These are phyloP conservation scores for Enteromius viviparus DNA, from an alignment of 2,797 vertebrate species.

Conservation along the genomic window DNA sequence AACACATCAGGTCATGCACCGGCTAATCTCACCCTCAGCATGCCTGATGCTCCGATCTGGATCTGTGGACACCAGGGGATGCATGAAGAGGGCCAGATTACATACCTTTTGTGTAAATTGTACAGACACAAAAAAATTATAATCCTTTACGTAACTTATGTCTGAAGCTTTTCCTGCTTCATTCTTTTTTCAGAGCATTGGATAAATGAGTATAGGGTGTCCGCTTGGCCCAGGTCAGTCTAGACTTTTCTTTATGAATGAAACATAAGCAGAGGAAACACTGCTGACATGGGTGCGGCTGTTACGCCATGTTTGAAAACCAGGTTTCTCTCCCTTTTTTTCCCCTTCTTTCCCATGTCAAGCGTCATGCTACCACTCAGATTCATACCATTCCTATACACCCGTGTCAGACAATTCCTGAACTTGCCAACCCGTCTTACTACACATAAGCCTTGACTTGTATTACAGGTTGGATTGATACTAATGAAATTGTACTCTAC, in stretches of 20 bases:
- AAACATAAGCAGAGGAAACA: conserved; percentile 67
- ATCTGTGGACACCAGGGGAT: conserved; percentile 30
- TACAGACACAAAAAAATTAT: conserved; percentile 61
- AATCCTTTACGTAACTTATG: conserved; percentile 65
- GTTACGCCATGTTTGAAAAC: conserved; percentile 36
- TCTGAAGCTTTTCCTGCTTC: conserved; percentile 55
- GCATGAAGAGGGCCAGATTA: conserved; percentile 53
- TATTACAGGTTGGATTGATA: conserved; percentile 54
- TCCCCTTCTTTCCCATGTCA: conserved; percentile 25
- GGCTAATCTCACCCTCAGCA: conserved; percentile 54
- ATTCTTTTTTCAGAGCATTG: conserved; percentile 64
- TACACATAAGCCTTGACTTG: conserved; percentile 38
- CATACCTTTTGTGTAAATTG: conserved; percentile 62
- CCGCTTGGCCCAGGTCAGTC: conserved; percentile 65
- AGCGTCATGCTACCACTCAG: conserved; percentile 52
- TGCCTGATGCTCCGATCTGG: conserved; percentile 43
- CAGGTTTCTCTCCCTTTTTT: background rate
- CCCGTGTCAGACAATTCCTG: conserved; percentile 51
- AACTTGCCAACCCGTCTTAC: conserved; percentile 9
- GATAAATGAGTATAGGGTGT: conserved; percentile 61
- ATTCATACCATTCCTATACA: conserved; percentile 52
- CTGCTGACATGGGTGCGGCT: conserved; percentile 65
- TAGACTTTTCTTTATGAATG: conserved; percentile 70
- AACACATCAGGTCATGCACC: conserved; percentile 58
- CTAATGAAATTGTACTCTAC: conserved; percentile 53